Evolutionary conservation across 2,113 vertebrate genomes (phyloP), one percentile per base, ranked within the genome.

Genomic region (Halcyon malimbica): DNA sequence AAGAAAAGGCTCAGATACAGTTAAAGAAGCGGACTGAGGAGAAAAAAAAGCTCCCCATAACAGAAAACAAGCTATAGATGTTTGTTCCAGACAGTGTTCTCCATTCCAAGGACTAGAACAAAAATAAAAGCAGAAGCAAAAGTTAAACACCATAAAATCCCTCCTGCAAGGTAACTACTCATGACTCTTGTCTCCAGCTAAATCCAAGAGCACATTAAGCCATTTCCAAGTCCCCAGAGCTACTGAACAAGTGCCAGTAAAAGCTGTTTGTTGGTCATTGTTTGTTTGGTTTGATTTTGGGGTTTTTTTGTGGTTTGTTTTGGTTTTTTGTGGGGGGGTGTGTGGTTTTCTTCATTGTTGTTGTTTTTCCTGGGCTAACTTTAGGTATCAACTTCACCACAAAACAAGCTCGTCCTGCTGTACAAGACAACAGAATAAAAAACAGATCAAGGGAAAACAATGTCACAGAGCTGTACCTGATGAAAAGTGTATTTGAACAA

Each of bases 401-500:
- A 41, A 83, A 89, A 70, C 5, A 37, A 77, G 33, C 28, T 50
- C 63, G 7, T 3, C 16, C 24, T 31, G 39, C 44, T 56, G 29
- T 44, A 25, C 13, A 6, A 23, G 41, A 37, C 3, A 79, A 62
- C 4, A 21, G 29, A 64, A 41, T 5, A 80, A 42, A 35, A 54
- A 35, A 42, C 26, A 84, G 42, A 35, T 0, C 9, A 18, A 59
- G 50, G 31, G 5, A 44, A 48, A 69, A 26, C 0, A 1, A 10
- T 1, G 7, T 37, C 1, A 13, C 31, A 26, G 42, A 26, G 76
- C 41, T 69, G 91, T 99, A 99, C 99, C 99, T 99, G 99, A 97
- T 99, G 99, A 96, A 99, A 99, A 13, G 99, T 99, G 96, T 99
- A 99, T 94, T 99, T 99, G 98, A 99, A 99, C 92, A 99, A 96